A percentile compares a stretch with the other conserved stretches of the same genome.
These are phyloP conservation scores for Glaucopsyche alexis DNA, from an alignment of 2,888 invertebrate genomes.

Conservation along the genomic window DNA sequence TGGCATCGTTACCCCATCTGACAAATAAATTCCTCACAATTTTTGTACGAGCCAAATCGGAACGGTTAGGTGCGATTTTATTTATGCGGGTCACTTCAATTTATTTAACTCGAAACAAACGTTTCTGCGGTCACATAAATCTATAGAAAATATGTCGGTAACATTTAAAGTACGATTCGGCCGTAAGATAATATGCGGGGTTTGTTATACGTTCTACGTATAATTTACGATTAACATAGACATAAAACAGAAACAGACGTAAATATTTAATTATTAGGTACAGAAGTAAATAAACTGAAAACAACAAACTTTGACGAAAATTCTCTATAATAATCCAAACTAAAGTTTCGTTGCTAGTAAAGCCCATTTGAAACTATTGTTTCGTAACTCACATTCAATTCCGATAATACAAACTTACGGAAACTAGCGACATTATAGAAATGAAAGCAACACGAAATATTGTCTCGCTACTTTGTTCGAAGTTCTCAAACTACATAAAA, in stretches of 20 bases:
- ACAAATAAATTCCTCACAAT: conserved; percentile 62
- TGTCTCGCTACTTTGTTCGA: not conserved
- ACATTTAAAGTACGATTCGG: not conserved
- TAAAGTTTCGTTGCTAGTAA: not conserved
- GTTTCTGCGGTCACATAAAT: conserved; percentile 7
- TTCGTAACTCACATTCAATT: conserved; percentile 14
- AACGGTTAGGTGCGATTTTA: conserved; percentile 23
- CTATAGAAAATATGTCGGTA: not conserved
- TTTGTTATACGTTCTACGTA: too few species aligned
- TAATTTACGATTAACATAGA: too few species aligned
- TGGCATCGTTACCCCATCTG: conserved; percentile 71
- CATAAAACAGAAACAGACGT: too few species aligned
- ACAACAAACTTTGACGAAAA: not conserved
- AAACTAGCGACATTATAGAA: not conserved
- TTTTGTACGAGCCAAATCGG: conserved; percentile 43
- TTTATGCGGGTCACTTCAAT: conserved; percentile 56
- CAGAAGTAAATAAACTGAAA: not conserved
- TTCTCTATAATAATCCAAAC: not conserved
- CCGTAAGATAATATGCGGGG: too few species aligned
- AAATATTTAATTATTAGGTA: too few species aligned
- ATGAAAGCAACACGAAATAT: not conserved
- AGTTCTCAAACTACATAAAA: conserved; percentile 33
- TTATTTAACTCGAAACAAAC: conserved; percentile 33
- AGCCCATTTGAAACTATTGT: conserved; percentile 1
- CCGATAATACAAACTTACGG: not conserved